phyloP scores from a whole-genome alignment of 2,113 vertebrate genomes.

The Ctenomys sociabilis region DNA sequence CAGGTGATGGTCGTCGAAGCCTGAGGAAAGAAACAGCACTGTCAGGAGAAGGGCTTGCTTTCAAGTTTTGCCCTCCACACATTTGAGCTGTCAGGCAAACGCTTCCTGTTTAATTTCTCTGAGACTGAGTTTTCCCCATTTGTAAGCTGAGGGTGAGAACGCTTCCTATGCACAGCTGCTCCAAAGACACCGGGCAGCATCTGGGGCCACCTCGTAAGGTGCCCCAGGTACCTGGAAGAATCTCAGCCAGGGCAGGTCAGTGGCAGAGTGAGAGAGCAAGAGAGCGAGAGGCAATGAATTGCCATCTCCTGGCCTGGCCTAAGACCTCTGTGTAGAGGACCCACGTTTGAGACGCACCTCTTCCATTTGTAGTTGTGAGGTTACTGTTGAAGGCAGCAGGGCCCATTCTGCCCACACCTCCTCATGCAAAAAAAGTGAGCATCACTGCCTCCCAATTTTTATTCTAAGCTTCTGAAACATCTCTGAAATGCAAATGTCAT shows the following conservation, averaged over 20 bases:
- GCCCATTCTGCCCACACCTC: conserved; percentile 2
- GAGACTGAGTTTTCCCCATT: background rate
- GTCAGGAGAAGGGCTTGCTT: background rate
- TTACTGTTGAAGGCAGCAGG: background rate
- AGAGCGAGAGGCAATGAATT: background rate
- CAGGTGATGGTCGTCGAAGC: background rate
- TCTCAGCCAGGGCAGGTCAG: background rate
- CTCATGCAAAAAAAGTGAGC: background rate
- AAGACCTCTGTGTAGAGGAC: background rate
- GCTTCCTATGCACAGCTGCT: background rate
- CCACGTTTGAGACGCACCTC: background rate
- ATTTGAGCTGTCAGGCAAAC: background rate
- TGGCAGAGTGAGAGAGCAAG: too few species aligned
- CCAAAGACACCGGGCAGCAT: background rate
- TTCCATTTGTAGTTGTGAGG: background rate
- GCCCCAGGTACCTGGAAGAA: background rate
- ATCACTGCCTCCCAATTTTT: background rate
- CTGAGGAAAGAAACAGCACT: background rate
- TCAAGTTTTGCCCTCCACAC: background rate
- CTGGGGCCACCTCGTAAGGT: background rate
- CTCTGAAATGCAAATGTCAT: background rate
- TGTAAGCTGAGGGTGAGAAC: background rate
- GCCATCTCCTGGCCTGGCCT: background rate
- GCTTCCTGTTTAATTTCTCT: background rate
- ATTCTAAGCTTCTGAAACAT: background rate